A percentile compares a stretch with the other conserved stretches of the same genome.
These are phyloP conservation scores for Ceyx melanurus DNA, from an alignment of 2,113 vertebrate genomes.

Conservation along the genomic window DNA sequence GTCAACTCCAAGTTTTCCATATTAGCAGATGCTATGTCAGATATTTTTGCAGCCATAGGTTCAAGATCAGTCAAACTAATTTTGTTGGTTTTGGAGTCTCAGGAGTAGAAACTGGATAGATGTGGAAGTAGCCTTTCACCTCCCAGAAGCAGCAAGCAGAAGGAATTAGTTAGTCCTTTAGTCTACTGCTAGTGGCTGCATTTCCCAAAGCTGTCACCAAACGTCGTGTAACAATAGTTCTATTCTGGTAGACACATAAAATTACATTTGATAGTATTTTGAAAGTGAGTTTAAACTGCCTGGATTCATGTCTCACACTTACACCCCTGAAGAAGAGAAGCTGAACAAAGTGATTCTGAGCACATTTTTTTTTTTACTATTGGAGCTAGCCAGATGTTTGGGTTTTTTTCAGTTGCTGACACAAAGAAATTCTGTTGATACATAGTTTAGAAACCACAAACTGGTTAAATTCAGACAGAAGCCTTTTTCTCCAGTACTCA, in stretches of 20 bases:
- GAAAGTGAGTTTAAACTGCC: constrained; percentile 36
- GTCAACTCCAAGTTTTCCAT: neutral
- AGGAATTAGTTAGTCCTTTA: constrained; percentile 71
- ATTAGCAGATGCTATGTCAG: constrained; percentile 51
- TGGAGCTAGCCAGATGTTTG: neutral
- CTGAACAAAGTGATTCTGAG: neutral
- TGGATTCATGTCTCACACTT: neutral
- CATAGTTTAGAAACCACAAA: neutral
- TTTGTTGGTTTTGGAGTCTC: constrained; percentile 63
- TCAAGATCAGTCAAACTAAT: constrained; percentile 28
- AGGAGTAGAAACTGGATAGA: constrained; percentile 62
- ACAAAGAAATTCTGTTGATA: neutral
- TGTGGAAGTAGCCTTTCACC: constrained; percentile 68
- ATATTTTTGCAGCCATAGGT: constrained; percentile 11
- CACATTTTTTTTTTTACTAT: neutral
- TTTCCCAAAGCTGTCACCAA: constrained; percentile 74
- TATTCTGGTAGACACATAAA: constrained; percentile 60
- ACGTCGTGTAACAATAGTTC: constrained; percentile 67
- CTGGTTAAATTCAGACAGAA: neutral
- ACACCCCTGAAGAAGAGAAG: neutral
- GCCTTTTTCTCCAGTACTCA: neutral
- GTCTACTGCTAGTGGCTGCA: constrained; percentile 38
- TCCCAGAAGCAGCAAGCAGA: constrained; percentile 66
- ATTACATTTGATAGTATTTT: constrained; percentile 60
- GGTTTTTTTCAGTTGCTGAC: neutral